phyloP scores from a whole-genome alignment of 2,888 invertebrate genomes.

The Platypus cylindrus region DNA sequence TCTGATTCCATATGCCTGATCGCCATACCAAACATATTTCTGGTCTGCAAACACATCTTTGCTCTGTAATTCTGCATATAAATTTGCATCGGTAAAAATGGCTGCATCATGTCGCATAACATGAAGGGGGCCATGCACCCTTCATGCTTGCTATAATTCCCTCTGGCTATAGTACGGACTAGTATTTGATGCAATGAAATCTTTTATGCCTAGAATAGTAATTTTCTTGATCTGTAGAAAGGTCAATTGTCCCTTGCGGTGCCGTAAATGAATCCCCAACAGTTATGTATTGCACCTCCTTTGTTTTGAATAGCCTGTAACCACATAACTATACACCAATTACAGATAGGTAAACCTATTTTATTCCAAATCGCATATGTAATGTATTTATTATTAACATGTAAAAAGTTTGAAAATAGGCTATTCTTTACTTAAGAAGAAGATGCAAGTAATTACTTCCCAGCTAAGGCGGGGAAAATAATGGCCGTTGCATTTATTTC shows the following conservation, averaged over 20 bases:
- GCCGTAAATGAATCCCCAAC: constrained; percentile 9
- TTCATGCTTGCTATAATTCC: constrained; percentile 16
- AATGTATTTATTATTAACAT: too few relatives aligned
- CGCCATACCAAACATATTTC: constrained; percentile 13
- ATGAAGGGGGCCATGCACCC: constrained; percentile 15
- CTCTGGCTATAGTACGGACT: constrained; percentile 16
- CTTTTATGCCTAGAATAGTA: constrained; percentile 15
- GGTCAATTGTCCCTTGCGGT: constrained; percentile 14
- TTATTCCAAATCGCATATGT: too few relatives aligned
- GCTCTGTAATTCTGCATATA: constrained; percentile 14
- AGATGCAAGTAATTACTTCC: too few relatives aligned
- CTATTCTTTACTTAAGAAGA: too few relatives aligned
- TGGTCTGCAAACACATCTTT: constrained; percentile 9
- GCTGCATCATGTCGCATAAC: constrained; percentile 17
- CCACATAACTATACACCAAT: too few relatives aligned
- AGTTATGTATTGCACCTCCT: constrained; percentile 8
- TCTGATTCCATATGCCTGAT: constrained; percentile 13
- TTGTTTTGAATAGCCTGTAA: too few relatives aligned
- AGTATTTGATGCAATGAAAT: constrained; percentile 14
- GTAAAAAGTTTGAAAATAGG: too few relatives aligned
- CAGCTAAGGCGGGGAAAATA: too few relatives aligned
- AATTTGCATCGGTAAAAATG: constrained; percentile 10
- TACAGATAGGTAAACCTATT: too few relatives aligned
- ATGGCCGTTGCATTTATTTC: too few relatives aligned
- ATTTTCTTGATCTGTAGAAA: constrained; percentile 12